Evolutionary conservation across 2,113 vertebrate species (phyloP), one percentile per base, ranked within the genome.

Genomic region (Alethe castanea): DNA sequence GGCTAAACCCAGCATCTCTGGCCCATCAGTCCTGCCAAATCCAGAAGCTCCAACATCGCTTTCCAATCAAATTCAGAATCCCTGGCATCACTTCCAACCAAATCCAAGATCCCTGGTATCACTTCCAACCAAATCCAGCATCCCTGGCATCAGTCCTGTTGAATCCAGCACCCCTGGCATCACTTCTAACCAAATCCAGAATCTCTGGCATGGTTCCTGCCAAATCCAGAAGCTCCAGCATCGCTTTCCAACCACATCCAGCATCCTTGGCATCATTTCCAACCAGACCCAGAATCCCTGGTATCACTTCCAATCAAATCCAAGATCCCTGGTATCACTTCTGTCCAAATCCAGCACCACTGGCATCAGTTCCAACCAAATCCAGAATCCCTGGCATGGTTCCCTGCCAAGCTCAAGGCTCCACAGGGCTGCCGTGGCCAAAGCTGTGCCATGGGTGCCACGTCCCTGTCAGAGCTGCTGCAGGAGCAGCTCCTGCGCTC

Each of bases 361-460:
- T 24, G 14, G 14, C 20, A 9, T 24, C 3, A 1, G 11, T 60
- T 9, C 5, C 5, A 5, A 14, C 40, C 26, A 54, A 78, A 52
- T 4, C 56, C 36, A 35, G 11, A 9, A 17, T 11, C 11, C 14
- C 60, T 5, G 11, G 45, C 33, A 31, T 15, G 3, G 1, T 28
- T 72, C 35, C 25, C 18, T 6, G 26, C 47, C 70, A 8, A 31
- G 47, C 28, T n/a, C 53, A 2, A 8, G 53, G 18, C 31, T 40
- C 48, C 23, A 0, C 0, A 33, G n/a, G 7, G 6, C 29, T 20
- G 53, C 35, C 2, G 0, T 2, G 57, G 24, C 59, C 15, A n/a
- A 53, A 84, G 18, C 52, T 0, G 4, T 22, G 57, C 70, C 9
- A 0, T 0, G 8, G 35, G 16, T 24, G 35, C 56, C 50, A 22